Evolutionary conservation across 2,797 vertebrate species (phyloP), one percentile per base, ranked within the genome.

Genomic region (Neopelma chrysocephalum): DNA sequence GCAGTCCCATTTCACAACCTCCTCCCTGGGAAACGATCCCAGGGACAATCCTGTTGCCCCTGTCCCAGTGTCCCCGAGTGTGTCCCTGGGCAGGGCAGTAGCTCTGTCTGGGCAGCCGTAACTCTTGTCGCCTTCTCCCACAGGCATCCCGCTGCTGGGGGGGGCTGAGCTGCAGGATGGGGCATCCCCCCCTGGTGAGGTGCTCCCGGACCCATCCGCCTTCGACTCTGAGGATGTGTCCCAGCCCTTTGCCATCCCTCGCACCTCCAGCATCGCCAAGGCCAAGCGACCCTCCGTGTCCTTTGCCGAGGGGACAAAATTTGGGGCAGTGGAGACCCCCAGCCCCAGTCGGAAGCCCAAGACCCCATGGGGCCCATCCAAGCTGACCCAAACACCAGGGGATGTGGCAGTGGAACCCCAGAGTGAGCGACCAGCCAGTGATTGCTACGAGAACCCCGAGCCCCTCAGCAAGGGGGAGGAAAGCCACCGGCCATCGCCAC

Each of bases 271-370:
- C 98, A 98, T 99, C 0, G 99, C 99, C 77, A 99, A 99, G 95
- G 97, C 99, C 95, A 99, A 99, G 97, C 97, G 99, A 1, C 99
- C 99, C 4, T 99, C 99, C 0, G 99, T 99, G 71, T 99, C 99
- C 60, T 99, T 99, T n/a, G 99, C 99, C 0, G 99, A 99, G 96
- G 99, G 99, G 29, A 99, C 99, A 3, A 99, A 99, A 92, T 99
- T 99, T 71, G 98, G 98, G 58, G 98, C 98, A 0, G 98, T 98
- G 17, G 99, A 99, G 54, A 96, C 97, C 9, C 91, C 97, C 22
- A 96, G 97, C 75, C 94, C 97, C 0, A 38, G 97, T 25, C 78
- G 97, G 91, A 99, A 99, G 96, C 96, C 98, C 42, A 99, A 99
- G 96, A 86, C 96, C 6, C 82, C 96, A 0, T 98, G 98, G 98